Percentiles rank a stretch among this genome's conserved stretches.
These are phyloP conservation scores for Hemitrygon akajei DNA, from an alignment of 2,797 vertebrate genomes.

Conservation along the genomic window DNA sequence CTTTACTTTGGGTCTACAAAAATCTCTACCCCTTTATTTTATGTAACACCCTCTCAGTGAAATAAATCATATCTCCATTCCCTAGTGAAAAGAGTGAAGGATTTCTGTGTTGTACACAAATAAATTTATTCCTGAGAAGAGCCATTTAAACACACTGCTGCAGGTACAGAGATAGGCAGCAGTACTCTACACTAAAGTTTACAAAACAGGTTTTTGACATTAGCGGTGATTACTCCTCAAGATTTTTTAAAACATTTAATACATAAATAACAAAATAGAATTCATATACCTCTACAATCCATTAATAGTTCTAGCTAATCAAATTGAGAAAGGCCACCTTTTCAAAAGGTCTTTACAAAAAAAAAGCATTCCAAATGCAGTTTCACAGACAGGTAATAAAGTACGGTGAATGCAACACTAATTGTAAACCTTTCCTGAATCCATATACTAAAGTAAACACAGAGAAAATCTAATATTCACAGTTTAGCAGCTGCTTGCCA, in stretches of 20 bases:
- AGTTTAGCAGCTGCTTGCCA: conserved; percentile 37
- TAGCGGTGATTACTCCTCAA: conserved; percentile 29
- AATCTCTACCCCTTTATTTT: neutral
- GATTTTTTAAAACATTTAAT: conserved; percentile 33
- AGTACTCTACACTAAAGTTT: conserved; percentile 31
- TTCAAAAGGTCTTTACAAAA: conserved; percentile 31
- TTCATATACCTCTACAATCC: conserved; percentile 37
- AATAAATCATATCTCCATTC: neutral
- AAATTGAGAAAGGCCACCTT: conserved; percentile 37
- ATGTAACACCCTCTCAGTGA: neutral
- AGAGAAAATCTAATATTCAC: conserved; percentile 24
- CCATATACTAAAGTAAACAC: conserved; percentile 34
- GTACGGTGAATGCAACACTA: conserved; percentile 32
- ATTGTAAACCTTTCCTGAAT: conserved; percentile 36
- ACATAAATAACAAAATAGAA: conserved; percentile 38
- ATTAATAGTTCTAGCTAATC: conserved; percentile 32
- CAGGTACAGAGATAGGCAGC: conserved; percentile 32
- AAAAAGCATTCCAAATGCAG: conserved; percentile 36
- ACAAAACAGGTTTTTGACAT: conserved; percentile 33
- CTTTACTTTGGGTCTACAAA: too few species aligned
- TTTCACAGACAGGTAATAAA: conserved; percentile 30
- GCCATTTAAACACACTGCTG: conserved; percentile 32
- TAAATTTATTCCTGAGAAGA: conserved; percentile 38
- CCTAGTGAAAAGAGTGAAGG: neutral
- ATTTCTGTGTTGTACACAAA: conserved; percentile 21